Base-by-base conservation (phyloP, 2,113 vertebrate species). In the Carettochelys insculpta region DNA sequence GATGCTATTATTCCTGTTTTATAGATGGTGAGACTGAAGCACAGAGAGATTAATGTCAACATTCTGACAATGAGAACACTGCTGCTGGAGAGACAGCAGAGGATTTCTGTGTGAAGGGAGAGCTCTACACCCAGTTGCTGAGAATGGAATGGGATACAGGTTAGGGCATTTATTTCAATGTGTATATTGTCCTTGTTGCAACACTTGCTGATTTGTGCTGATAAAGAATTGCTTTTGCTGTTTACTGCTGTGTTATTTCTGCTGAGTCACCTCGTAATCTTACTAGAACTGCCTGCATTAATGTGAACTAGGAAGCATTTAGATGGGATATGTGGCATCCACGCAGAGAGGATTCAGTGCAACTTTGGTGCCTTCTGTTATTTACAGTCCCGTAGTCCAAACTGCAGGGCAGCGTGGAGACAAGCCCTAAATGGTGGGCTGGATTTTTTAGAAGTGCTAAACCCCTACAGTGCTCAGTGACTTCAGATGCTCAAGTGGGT, bases 171-270 rank as follows among this genome's bases (percentile, higher is more conserved):
- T 31, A n/a, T 83, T 87, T 83, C 47, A 1, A 47, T 83, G 45
- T 5, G 22, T 71, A 22, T 71, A 20, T 80, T 75, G 83, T 9
- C 2, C 2, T 73, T 16, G 11, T 31, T 38, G 24, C 79, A 50
- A 6, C 38, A 8, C n/a, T 11, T n/a, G 24, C 2, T 0, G 1
- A 43, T 24, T 68, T 58, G 58, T 71, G 4, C 19, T 13, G 7
- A 3, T 3, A 51, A 78, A 89, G 11, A 27, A 38, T 81, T 73
- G 51, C 2, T 89, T 3, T 3, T 56, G 56, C 50, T 31, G 77
- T 45, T 89, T 51, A 31, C 13, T 77, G 5, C 24, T 58, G 25
- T 11, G 58, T 47, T 47, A 43, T 2, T 61, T 16, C 8, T 45
- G 14, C 2, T 41, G 24, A 24, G n/a, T 43, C 9, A 34, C 17